Evolutionary conservation across 2,113 vertebrate genomes (phyloP), one percentile per base, ranked within the genome.

Genomic region (Struthidea cinerea): DNA sequence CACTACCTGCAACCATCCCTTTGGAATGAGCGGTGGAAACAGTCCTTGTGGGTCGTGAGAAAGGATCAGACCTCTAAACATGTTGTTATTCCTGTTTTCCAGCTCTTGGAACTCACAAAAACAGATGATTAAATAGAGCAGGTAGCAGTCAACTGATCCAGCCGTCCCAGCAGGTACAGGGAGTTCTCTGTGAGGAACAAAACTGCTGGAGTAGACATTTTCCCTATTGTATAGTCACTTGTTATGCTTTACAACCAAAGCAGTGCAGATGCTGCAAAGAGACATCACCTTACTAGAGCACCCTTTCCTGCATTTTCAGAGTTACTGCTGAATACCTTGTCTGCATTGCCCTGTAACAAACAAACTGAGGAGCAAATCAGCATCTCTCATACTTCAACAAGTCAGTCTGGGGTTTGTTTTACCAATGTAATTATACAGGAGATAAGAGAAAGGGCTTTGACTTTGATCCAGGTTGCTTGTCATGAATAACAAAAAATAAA

Each of bases 11-110:
- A 70, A 70, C 50, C 76, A 27, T 92, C 52, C 14, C 49, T 95
- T 87, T 97, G 95, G 96, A 97, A 95, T 93, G 64, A 96, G 80
- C 1, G 16, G 81, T 97, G 93, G 96, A 97, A 97, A 97, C 90
- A 93, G 81, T 73, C 89, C 81, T 94, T 95, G 67, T 93, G 92
- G 96, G 96, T 97, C 95, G 20, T 96, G 95, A 97, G 95, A 97
- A 96, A 96, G 84, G 89, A 97, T 94, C 83, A 95, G 61, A 85
- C 84, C 71, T 93, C 96, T 93, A 97, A 97, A 95, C 74, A 87
- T 93, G 94, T 80, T 94, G 91, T 68, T 83, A 49, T 96, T 94
- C 95, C 95, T 89, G 90, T 96, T 97, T 95, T 94, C 90, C 84
- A 93, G 63, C 86, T 93, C 50, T 52, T 18, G 3, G 74, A 77